These are phyloP conservation scores for Thysanoteuthis rhombus DNA, from an alignment of 2,888 invertebrate genomes.

Conservation along the genomic window DNA sequence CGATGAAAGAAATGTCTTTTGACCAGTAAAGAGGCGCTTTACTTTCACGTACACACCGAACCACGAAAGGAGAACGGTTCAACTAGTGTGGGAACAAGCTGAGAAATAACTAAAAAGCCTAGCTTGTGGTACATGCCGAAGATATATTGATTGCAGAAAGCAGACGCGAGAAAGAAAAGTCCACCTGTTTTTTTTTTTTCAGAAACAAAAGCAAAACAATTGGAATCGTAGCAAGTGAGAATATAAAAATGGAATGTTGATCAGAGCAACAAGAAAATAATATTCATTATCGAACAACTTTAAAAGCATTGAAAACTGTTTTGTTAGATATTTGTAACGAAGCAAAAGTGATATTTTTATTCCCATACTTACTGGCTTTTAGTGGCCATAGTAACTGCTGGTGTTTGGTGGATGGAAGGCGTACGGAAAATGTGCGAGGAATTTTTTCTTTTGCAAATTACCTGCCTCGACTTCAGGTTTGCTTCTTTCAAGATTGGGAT, in stretches of 20 bases:
- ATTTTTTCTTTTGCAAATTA: background rate
- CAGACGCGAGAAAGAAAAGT: no score
- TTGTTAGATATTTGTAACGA: background rate
- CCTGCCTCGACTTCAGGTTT: background rate
- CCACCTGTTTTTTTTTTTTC: no score
- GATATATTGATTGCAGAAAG: no score
- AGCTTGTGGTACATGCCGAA: no score
- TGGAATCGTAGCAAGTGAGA: background rate
- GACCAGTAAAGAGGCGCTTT: no score
- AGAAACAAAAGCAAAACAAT: no score
- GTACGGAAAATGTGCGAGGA: background rate
- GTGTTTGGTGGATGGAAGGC: background rate
- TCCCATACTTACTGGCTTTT: background rate
- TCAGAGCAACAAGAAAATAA: background rate
- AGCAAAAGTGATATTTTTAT: background rate
- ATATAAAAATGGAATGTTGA: background rate
- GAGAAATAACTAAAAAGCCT: no score
- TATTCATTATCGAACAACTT: background rate
- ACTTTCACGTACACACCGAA: no score
- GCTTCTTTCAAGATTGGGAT: no score
- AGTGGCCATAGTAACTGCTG: background rate
- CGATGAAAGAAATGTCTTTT: no score
- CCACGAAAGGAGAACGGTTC: no score
- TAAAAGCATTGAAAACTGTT: background rate
- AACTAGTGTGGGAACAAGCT: no score